Base-by-base conservation (phyloP, 2,113 vertebrate genomes). In the Hydrolagus affinis region DNA sequence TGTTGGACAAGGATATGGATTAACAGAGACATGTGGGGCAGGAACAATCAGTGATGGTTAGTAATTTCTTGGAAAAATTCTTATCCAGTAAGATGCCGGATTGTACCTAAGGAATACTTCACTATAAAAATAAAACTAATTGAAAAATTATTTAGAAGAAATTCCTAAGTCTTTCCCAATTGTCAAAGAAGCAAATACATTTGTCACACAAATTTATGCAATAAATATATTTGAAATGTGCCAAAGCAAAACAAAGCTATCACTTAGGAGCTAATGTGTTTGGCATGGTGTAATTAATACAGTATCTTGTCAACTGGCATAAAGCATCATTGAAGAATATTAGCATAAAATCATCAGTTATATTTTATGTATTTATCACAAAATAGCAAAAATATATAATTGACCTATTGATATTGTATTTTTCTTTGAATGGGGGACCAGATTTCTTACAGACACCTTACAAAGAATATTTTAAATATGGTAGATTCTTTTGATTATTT, bases 1-100 rank as follows among this genome's bases (percentile, higher is more conserved):
- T 0, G 97, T 99, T 86, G 96, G 96, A 10, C 97, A 99, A 89
- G 97, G 97, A 0, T 99, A 98, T 0, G 97, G 97, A 56, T 93
- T 99, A 75, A 99, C 97, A 0, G 97, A 98, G 86, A 97, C 96
- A 0, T 93, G 94, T 0, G 96, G 97, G 0, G 97, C 96, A 0
- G 97, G 96, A 23, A 97, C 96, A 3, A 94, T 99, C 86, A 95
- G 94, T 0, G 93, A 97, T 87, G 86, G 97, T 98, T 32, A 91
- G 96, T 91, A 32, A 19, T 8, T 0, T 10, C 0, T 30, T 2
- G n/a, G 6, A 0, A 60, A 73, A 30, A 60, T 1, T 57, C 56
- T n/a, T 21, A 25, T 3, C 59, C 10, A 44, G 76, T 17, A 25
- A 15, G 23, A 30, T 73, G 23, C n/a, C 28, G 60, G 25, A 80